Evolutionary conservation across 1,140 invertebrate species (phyloP), one percentile per base, ranked within the genome.

Genomic region (Hyles euphorbiae): DNA sequence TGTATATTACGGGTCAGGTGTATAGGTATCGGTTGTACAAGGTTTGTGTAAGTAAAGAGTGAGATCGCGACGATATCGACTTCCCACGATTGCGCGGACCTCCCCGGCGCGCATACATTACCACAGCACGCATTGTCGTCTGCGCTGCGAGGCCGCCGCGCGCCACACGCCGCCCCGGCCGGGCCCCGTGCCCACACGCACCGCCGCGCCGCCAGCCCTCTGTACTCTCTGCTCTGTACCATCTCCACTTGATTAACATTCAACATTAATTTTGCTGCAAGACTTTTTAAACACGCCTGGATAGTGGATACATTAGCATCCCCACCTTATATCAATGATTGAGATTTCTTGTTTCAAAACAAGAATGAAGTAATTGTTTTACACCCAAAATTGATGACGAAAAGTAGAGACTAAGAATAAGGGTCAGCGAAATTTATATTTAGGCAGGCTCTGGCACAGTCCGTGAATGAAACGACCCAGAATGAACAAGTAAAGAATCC

Each of bases 31-130:
- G 2, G 36, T 54, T 12, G n/a, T 54, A 12, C 40, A 54, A 54
- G 8, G n/a, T 32, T 5, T 54, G 53, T 58, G 52, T 58, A 63
- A 53, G 48, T 59, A 59, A 67, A 76, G 69, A 74, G 68, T 68
- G 68, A 76, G 71, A 77, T 63, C 66, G 74, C 68, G 70, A 73
- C 71, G 63, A 68, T 62, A 64, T 53, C 59, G 67, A 67, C 74
- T 79, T 81, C 81, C 76, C 78, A 81, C 81, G 78, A 68, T 54
- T 46, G 66, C 69, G 59, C 50, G 76, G 83, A 84, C 83, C 82
- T 85, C 82, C 84, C 74, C 50, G 70, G 60, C 65, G 81, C 70
- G 84, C 84, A 87, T 84, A 84, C 76, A 85, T 87, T 85, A 87
- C 63, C 58, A 53, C 70, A 66, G 52, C 67, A 74, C 71, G 74